Evolutionary conservation across 2,888 invertebrate species (phyloP).

Genomic region (Scaeva pyrastri): DNA sequence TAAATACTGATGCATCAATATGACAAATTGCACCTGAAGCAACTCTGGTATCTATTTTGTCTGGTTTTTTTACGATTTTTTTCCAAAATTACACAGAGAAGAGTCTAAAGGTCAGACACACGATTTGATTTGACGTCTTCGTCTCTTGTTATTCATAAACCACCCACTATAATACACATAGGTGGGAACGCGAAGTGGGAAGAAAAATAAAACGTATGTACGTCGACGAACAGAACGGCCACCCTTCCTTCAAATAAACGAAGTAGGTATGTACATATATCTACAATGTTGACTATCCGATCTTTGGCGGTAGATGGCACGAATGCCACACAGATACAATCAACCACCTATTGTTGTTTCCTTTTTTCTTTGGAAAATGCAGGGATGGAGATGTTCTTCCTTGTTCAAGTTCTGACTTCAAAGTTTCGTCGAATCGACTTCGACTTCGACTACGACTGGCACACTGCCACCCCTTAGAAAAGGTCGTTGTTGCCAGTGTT

Average conservation of each 20-base stretch:
- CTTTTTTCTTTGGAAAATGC: slow-evolving; percentile 40
- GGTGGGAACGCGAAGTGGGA: slow-evolving; percentile 18
- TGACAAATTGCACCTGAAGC: slow-evolving; percentile 13
- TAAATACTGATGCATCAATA: slow-evolving; percentile 35
- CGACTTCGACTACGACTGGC: slow-evolving; percentile 15
- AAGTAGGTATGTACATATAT: slow-evolving; percentile 20
- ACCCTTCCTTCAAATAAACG: slow-evolving; percentile 32
- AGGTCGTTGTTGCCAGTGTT: slow-evolving; percentile 42
- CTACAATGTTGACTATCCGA: slow-evolving; percentile 63
- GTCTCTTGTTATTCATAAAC: neutral
- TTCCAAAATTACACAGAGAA: slow-evolving; percentile 13
- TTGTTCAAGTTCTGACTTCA: slow-evolving; percentile 51
- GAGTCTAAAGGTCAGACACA: slow-evolving; percentile 53
- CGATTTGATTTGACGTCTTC: slow-evolving; percentile 21
- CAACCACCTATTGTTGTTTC: slow-evolving; percentile 35
- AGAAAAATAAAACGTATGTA: slow-evolving; percentile 11
- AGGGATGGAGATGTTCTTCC: slow-evolving; percentile 42
- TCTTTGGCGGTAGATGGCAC: slow-evolving; percentile 63
- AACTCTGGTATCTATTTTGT: neutral
- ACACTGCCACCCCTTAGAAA: slow-evolving; percentile 57
- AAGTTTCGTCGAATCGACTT: slow-evolving; percentile 44
- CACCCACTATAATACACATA: slow-evolving; percentile 15
- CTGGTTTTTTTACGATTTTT: neutral
- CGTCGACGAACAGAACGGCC: slow-evolving; percentile 19
- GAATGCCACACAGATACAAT: slow-evolving; percentile 56